Evolutionary conservation across 2,888 invertebrate genomes (phyloP), one percentile per base, ranked within the genome.

Genomic region (Patella caerulea): DNA sequence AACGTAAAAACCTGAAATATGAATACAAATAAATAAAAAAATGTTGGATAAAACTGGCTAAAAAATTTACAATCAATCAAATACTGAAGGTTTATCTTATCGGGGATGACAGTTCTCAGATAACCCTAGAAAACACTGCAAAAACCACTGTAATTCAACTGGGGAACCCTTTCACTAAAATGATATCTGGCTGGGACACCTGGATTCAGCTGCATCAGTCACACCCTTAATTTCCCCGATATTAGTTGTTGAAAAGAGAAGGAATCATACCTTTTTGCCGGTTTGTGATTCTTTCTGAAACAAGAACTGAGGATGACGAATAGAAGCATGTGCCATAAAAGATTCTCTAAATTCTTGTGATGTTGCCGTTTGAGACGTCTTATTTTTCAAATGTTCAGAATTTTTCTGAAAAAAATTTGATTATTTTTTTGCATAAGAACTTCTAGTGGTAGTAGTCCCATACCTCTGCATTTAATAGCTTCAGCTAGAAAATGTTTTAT

Each of bases 291-390:
- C 65, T 9, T 85, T 78, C 78, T 86, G 83, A 81, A 89, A 90
- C 71, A 90, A 83, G 77, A 89, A 86, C 71, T 81, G 80, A 5
- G 90, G 90, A 52, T 85, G 82, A n/a, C 83, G 80, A 54, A 85
- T 80, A 11, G 79, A 74, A 19, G 89, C 87, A 81, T 90, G 90
- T 11, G 90, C 89, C 54, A 85, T 75, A 9, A 89, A 83, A 2
- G 89, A 81, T 77, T 90, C 89, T 11, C 87, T 78, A 75, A 90
- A 88, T 79, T 90, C 90, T 80, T 89, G 88, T 12, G 88, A 86
- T 9, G 85, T 84, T 17, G 83, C 79, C 73, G 85, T 85, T 83
- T 89, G 88, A 74, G 84, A 83, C 75, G 84, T 84, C 75, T 85
- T 85, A 71, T 84, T 83, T 52, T 87, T 79, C 75, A 89, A 75